These are phyloP conservation scores for Saxicola maurus DNA, from an alignment of 2,797 vertebrate species.

Conservation along the genomic window DNA sequence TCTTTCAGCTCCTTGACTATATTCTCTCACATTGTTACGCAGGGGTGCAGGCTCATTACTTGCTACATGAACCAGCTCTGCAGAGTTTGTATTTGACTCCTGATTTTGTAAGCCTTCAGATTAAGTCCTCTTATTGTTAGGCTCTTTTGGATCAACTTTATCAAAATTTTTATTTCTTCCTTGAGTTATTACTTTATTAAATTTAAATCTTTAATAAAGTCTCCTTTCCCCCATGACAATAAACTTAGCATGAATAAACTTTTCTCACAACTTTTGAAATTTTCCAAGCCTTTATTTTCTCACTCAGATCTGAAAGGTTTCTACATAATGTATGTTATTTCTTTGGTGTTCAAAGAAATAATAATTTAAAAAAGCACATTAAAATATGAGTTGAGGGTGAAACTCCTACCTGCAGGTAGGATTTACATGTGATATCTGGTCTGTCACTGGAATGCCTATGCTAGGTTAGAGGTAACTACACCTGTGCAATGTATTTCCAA, in stretches of 20 bases:
- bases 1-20: slow-evolving; percentile 22
- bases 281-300: slow-evolving; percentile 10
- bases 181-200: slow-evolving; percentile 72
- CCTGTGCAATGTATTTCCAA: neutral
- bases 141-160: slow-evolving; percentile 56
- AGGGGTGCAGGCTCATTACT: slow-evolving; percentile 1
- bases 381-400: neutral
- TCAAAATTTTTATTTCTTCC: slow-evolving; percentile 66
- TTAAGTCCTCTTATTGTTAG: slow-evolving; percentile 49
- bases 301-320: neutral
- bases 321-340: neutral
- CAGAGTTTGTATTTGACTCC: neutral
- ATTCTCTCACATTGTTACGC: neutral
- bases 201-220: slow-evolving; percentile 71
- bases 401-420: neutral
- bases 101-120: slow-evolving; percentile 41
- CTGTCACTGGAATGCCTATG: neutral
- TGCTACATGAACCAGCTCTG: neutral
- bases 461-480: neutral
- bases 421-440: neutral
- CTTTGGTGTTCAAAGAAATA: neutral
- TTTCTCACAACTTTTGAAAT: slow-evolving; percentile 29
- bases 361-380: neutral
- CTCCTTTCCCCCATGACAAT: slow-evolving; percentile 53
- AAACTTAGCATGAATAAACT: slow-evolving; percentile 52